Conservation (phyloP, 2,888 invertebrate species). For the Bursaphelenchus okinawaensis region DNA sequence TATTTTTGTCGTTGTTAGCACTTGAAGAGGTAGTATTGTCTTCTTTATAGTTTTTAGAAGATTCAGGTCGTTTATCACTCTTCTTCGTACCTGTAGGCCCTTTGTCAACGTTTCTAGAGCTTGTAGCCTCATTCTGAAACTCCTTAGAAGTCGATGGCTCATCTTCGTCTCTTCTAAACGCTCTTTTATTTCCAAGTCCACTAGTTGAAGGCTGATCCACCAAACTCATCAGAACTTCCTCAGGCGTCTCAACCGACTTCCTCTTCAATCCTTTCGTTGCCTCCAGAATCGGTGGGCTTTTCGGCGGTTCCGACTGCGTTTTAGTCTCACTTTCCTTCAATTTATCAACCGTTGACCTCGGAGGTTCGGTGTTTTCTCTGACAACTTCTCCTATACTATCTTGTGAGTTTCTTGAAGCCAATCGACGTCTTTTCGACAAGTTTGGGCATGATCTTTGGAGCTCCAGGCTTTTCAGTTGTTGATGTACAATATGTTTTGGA, state of each 20-base stretch:
- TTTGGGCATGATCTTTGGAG: neutral
- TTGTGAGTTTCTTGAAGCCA: neutral
- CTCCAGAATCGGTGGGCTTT: neutral
- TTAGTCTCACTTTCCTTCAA: neutral
- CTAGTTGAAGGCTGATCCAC: too few relatives aligned
- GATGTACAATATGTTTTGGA: constrained; percentile 5
- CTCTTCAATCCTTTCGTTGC: neutral
- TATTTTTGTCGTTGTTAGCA: too few relatives aligned
- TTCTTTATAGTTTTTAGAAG: too few relatives aligned
- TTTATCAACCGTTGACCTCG: neutral
- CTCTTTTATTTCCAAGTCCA: too few relatives aligned
- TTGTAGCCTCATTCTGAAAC: too few relatives aligned
- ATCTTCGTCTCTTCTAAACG: too few relatives aligned
- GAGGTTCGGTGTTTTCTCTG: neutral
- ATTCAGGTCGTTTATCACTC: too few relatives aligned
- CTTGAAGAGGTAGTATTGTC: too few relatives aligned
- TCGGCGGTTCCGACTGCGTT: neutral
- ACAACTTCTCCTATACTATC: neutral
- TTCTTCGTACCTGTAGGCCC: too few relatives aligned
- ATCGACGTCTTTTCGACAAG: neutral
- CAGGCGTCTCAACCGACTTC: neutral
- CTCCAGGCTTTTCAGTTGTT: neutral
- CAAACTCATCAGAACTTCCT: too few relatives aligned
- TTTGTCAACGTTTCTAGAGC: too few relatives aligned
- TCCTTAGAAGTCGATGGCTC: too few relatives aligned